Evolutionary conservation across 2,113 vertebrate species (phyloP).

Genomic region (Colius striatus): DNA sequence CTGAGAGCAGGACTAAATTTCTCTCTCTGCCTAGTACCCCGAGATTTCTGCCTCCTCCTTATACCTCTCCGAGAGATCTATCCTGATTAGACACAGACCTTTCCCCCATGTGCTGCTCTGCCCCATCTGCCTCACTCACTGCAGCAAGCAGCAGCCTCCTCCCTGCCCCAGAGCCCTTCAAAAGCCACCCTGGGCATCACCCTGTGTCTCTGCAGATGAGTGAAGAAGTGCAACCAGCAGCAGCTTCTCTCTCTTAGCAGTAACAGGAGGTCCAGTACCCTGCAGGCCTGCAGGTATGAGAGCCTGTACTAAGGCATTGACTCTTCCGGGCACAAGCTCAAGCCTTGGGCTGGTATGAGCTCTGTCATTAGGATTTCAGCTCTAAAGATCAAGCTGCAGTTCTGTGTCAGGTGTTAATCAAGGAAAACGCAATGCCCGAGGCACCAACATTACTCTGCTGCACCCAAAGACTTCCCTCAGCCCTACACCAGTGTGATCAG

Average conservation of each 20-base stretch:
- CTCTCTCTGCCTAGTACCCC: neutral
- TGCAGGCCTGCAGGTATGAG: fast-evolving
- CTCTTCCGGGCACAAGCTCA: neutral
- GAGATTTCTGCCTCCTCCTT: neutral
- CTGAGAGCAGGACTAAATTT: neutral
- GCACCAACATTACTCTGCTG: neutral
- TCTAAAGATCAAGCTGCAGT: neutral
- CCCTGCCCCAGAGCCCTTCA: neutral
- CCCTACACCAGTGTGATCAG: neutral
- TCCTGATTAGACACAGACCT: neutral
- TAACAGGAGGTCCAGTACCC: neutral
- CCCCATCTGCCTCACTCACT: neutral
- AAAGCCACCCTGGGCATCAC: neutral
- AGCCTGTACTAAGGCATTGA: neutral
- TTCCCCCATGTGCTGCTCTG: neutral
- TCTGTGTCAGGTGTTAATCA: neutral
- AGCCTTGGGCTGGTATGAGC: neutral
- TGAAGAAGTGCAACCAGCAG: neutral
- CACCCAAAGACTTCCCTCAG: neutral
- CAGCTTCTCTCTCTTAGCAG: neutral
- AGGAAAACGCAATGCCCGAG: neutral
- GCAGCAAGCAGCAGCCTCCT: neutral
- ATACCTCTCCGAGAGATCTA: neutral
- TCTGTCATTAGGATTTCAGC: neutral
- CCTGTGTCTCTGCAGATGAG: fast-evolving